phyloP scores from a whole-genome alignment of 2,888 invertebrate species.

The Synanthedon tipuliformis region DNA sequence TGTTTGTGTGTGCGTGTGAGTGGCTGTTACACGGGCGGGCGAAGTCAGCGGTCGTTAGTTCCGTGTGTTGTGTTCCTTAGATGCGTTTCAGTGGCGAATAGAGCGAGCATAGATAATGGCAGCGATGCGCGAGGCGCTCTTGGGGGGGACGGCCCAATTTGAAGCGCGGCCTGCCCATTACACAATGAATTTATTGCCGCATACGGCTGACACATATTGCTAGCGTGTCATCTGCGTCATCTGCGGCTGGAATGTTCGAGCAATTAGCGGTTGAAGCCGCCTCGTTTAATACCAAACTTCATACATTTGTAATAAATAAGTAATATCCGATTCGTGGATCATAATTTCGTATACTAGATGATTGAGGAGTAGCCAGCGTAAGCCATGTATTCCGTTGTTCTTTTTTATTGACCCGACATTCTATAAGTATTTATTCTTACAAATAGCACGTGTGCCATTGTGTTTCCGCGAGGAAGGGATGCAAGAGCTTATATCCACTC shows the following conservation, averaged over 20 bases:
- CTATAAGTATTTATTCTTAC: too few relatives aligned
- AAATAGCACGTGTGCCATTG: too few relatives aligned
- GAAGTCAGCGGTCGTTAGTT: conserved; percentile 8
- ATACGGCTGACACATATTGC: conserved; percentile 54
- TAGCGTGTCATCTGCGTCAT: conserved; percentile 46
- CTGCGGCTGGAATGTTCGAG: conserved; percentile 26
- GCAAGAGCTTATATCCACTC: too few relatives aligned
- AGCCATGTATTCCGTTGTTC: too few relatives aligned
- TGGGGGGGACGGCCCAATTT: conserved; percentile 64
- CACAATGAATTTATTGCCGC: conserved; percentile 65
- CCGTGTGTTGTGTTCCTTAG: conserved; percentile 14
- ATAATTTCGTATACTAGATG: too few relatives aligned
- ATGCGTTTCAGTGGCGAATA: conserved; percentile 46
- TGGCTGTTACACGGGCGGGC: conserved; percentile 1
- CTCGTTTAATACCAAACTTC: conserved; percentile 9
- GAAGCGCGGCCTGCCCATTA: conserved; percentile 51
- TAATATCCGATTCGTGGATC: too few relatives aligned
- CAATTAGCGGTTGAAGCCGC: conserved; percentile 26
- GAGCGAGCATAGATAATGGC: conserved; percentile 40
- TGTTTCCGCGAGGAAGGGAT: too few relatives aligned
- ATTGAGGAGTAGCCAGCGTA: too few relatives aligned
- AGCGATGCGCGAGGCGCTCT: conserved; percentile 52
- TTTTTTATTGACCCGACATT: too few relatives aligned
- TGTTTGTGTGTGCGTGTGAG: background rate
- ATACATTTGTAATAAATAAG: conserved; percentile 5